Conservation (phyloP, 2,888 invertebrate species). For the Lepidocyrtoides sp. region DNA sequence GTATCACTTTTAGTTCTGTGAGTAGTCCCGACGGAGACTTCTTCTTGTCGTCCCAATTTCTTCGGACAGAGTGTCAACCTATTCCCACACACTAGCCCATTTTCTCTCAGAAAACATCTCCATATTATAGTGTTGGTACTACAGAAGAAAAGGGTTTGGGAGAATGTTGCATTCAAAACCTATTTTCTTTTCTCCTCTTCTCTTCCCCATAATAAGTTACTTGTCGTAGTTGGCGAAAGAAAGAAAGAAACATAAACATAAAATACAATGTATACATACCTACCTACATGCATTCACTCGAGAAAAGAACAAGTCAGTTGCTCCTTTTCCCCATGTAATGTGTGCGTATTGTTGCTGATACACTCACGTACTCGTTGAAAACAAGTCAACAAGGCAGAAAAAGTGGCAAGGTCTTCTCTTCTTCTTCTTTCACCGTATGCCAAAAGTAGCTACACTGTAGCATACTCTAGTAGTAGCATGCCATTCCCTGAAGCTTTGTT, state of each 20-base stretch:
- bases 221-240: not conserved
- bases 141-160: too few species aligned
- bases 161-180: not conserved
- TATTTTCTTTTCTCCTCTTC: constrained; percentile 25
- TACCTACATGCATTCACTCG: not conserved
- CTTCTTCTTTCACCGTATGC: not conserved
- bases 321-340: not conserved
- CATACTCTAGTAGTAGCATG: constrained; percentile 32
- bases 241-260: constrained; percentile 9
- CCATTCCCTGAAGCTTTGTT: constrained; percentile 32
- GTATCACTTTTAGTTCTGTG: constrained; percentile 47
- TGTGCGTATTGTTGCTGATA: not conserved
- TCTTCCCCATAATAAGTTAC: constrained; percentile 11
- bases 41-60: constrained; percentile 75
- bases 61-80: constrained; percentile 74
- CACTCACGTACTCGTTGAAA: constrained; percentile 30
- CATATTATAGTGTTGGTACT: not conserved
- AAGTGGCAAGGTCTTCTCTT: constrained; percentile 51
- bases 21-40: constrained; percentile 71
- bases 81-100: constrained; percentile 29
- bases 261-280: not conserved
- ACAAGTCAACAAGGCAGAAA: constrained; percentile 68
- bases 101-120: not conserved
- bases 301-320: not conserved
- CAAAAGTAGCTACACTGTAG: constrained; percentile 28